A percentile compares a stretch with the other conserved stretches of the same genome.
Evolutionary conservation across 2,113 vertebrate species (phyloP).

Genomic region (Himantopus leucocephalus): DNA sequence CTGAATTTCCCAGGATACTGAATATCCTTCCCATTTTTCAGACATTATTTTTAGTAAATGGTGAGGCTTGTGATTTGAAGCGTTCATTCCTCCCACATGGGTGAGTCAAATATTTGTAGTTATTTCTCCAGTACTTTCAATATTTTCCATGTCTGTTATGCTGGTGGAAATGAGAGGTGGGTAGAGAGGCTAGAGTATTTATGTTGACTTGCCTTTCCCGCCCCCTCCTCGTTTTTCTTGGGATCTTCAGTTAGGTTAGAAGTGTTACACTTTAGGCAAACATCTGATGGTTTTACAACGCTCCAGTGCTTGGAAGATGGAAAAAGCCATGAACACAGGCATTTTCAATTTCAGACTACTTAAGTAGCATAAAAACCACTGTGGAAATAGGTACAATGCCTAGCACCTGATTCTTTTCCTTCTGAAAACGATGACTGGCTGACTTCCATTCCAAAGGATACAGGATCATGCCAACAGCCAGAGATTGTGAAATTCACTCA

Average conservation of each 20-base stretch:
- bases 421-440: background rate
- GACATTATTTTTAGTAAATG: constrained; percentile 44
- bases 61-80: constrained; percentile 29
- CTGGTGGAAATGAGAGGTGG: background rate
- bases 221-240: background rate
- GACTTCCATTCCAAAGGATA: background rate
- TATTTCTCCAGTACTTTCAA: constrained; percentile 34
- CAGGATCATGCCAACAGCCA: background rate
- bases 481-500: background rate
- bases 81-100: background rate
- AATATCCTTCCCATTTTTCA: constrained; percentile 18
- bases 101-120: constrained; percentile 35
- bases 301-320: background rate
- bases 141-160: background rate
- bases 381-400: background rate
- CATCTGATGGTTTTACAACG: background rate
- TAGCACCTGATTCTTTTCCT: background rate
- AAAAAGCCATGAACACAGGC: background rate
- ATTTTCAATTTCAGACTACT: background rate
- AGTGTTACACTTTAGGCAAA: background rate
- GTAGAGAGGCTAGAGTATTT: background rate
- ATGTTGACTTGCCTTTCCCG: background rate
- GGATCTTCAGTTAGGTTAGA: background rate
- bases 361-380: background rate
- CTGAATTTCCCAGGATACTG: background rate